Base-by-base conservation (phyloP, 2,888 invertebrate species). In the Catocala nupta region DNA sequence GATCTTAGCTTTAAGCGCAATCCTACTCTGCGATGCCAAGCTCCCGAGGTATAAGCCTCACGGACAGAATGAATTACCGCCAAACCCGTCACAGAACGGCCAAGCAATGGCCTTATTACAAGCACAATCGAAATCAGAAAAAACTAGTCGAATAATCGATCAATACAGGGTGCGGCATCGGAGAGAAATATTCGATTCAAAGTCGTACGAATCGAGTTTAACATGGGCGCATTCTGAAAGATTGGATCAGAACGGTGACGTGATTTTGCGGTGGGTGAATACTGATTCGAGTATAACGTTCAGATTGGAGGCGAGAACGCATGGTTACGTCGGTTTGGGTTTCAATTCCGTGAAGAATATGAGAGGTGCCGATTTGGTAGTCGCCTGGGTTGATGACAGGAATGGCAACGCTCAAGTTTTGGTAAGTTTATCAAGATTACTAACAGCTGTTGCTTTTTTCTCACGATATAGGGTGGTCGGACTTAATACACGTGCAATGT, bases 301-400 rank as follows among this genome's bases (percentile, higher is more conserved):
- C 88, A 96, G 97, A 88, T 95, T 98, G 85, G 97, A 97, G 91
- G 98, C 97, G 85, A 96, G 95, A 90, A 97, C 98, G 67, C 95
- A 95, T 81, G 98, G 98, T 76, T 98, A 97, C 90, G 96, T 98
- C 70, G 98, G 97, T 48, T 96, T 98, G 81, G 98, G 98, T 64
- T 97, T 98, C 89, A 97, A 97, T 75, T 96, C 96, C 60, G 96
- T 96, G 84, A 97, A 97, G 70, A 96, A 96, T 75, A 96, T 97
- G 96, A 95, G 96, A 82, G 97, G 97, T 52, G 96, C 97, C 64
- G 98, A 98, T 95, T 96, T 98, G 92, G 96, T 98, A 76, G 96
- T 98, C 85, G 98, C 97, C 65, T 98, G 98, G 98, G 97, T 98
- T 77, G 97, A 97, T 92, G 96, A 97, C 85, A 89, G 89, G 81